Conservation (phyloP, 2,113 vertebrate species). For the Pangasianodon gigas region DNA sequence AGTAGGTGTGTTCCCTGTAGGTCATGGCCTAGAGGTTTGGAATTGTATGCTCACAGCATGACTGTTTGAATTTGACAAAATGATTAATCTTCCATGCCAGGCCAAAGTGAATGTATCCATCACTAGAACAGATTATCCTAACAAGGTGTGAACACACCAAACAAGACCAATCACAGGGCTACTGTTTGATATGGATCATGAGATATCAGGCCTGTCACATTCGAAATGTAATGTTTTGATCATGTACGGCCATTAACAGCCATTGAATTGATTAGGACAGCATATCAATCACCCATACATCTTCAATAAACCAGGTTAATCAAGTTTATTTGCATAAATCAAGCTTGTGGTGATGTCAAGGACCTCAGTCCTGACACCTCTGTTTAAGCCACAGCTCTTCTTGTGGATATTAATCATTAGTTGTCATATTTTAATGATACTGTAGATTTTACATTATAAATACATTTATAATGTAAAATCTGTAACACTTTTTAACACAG, state of each 20-base stretch:
- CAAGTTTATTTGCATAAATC: conserved; percentile 36
- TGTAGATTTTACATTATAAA: conserved; percentile 2
- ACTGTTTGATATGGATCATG: conserved; percentile 19
- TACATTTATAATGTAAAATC: background rate
- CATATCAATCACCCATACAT: conserved; percentile 24
- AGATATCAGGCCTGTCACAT: conserved; percentile 16
- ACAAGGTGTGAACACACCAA: conserved; percentile 25
- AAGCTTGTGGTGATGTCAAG: background rate
- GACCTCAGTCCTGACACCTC: background rate
- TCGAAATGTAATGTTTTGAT: conserved; percentile 38
- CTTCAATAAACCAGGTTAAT: conserved; percentile 14
- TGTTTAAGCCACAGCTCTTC: background rate
- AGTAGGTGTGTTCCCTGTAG: background rate
- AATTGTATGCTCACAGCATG: conserved; percentile 13
- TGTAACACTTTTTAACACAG: background rate
- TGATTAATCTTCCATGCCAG: conserved; percentile 19
- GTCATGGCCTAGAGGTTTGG: background rate
- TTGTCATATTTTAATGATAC: background rate
- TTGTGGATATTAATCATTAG: background rate
- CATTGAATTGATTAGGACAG: conserved; percentile 21
- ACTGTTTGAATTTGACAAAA: conserved; percentile 32
- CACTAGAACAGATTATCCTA: conserved; percentile 32
- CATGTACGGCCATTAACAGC: conserved; percentile 38
- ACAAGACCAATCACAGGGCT: conserved; percentile 8
- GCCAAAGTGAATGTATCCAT: background rate